Percentiles rank a stretch among this genome's conserved stretches.
Conservation (phyloP, 2,888 invertebrate species). For the Oligia latruncula region DNA sequence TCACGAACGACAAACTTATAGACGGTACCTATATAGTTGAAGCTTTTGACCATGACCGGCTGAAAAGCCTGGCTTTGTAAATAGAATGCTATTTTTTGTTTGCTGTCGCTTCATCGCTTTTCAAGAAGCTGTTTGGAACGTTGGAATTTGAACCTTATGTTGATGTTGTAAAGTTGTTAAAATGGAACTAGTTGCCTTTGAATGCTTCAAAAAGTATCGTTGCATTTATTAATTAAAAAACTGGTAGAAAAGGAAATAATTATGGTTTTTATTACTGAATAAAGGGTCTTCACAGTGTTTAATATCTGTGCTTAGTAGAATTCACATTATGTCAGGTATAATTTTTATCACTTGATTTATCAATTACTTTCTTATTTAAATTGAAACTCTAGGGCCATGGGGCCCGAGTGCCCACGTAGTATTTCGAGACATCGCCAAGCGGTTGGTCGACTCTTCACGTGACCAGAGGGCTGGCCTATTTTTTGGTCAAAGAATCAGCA, state of each 20-base stretch:
- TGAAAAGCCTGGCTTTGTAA: conserved; percentile 37
- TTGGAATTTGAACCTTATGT: conserved; percentile 16
- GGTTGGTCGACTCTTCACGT: no score
- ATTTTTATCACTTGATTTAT: no score
- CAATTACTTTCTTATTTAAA: neutral
- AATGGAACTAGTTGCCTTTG: neutral
- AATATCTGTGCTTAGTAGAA: no score
- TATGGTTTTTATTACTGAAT: neutral
- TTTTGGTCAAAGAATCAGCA: no score
- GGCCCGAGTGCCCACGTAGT: no score
- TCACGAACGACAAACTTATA: conserved; percentile 22
- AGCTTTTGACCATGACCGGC: conserved; percentile 40
- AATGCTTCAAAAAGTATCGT: neutral
- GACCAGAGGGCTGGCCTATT: no score
- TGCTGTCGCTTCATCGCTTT: conserved; percentile 10
- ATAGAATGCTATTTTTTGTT: conserved; percentile 48
- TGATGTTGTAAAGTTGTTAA: neutral
- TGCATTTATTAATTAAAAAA: conserved; percentile 10
- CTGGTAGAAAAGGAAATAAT: no score
- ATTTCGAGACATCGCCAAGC: no score
- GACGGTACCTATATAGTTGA: neutral
- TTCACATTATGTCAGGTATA: neutral
- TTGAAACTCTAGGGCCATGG: no score
- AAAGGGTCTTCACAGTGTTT: neutral
- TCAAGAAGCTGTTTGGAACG: conserved; percentile 1